Percentiles rank a stretch among this genome's conserved stretches.
Evolutionary conservation across 53 echinoderm and acorn worm species (phyloP).

Genomic region (Arbacia lixula): DNA sequence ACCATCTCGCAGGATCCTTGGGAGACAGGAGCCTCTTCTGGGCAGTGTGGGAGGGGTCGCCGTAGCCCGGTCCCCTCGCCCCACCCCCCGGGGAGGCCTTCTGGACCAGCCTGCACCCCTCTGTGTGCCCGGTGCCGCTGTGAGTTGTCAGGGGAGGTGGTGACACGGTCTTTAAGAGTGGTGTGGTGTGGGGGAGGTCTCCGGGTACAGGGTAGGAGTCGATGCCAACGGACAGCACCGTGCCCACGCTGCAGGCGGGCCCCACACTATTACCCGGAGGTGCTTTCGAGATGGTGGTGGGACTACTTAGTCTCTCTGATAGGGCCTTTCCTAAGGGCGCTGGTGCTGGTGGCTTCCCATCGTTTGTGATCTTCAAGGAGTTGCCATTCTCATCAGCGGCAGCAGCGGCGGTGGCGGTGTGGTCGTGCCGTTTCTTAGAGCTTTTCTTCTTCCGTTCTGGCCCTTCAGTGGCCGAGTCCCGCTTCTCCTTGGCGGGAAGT

Average conservation of each 20-base stretch:
- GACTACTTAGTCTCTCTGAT: slow-evolving; percentile 12
- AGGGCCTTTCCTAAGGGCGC: not conserved
- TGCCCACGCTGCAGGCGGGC: slow-evolving; percentile 2
- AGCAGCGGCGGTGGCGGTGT: no score
- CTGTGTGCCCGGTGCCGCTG: not conserved
- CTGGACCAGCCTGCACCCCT: slow-evolving; percentile 8
- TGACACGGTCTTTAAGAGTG: slow-evolving; percentile 35
- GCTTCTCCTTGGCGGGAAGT: not conserved
- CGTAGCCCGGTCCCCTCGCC: not conserved
- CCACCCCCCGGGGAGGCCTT: slow-evolving; percentile 12
- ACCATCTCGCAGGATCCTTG: not conserved
- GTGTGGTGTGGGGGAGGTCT: not conserved
- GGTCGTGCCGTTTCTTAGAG: slow-evolving; percentile 23
- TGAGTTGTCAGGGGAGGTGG: slow-evolving; percentile 1
- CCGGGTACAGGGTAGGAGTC: slow-evolving; percentile 16
- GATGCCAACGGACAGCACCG: slow-evolving; percentile 27
- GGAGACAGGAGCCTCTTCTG: slow-evolving; percentile 13
- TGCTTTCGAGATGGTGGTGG: not conserved
- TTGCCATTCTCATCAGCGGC: slow-evolving; percentile 50
- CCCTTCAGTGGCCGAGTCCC: not conserved
- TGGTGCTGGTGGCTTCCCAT: not conserved
- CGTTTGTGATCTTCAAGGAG: slow-evolving; percentile 28
- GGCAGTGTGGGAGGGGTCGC: not conserved
- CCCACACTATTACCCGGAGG: not conserved
- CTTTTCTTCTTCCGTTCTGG: slow-evolving; percentile 14